A percentile compares a stretch with the other conserved stretches of the same genome.
These are phyloP conservation scores for Metopolophium dirhodum DNA, from an alignment of 1,140 invertebrate genomes.

Conservation along the genomic window DNA sequence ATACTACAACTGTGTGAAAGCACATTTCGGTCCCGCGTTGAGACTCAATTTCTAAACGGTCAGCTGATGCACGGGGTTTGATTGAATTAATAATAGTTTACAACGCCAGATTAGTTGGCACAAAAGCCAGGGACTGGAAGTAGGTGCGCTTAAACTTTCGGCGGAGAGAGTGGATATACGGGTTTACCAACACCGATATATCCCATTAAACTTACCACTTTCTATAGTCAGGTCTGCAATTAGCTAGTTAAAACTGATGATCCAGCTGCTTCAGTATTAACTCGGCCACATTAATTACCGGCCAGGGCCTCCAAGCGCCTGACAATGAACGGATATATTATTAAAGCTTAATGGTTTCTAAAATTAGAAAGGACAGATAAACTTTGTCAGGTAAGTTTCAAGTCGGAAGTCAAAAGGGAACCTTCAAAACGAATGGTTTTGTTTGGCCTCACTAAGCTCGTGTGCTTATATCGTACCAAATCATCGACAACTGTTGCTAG, in stretches of 20 bases:
- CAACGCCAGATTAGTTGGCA: slow-evolving; percentile 48
- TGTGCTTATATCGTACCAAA: neutral
- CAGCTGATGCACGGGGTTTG: neutral
- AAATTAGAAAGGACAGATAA: slow-evolving; percentile 28
- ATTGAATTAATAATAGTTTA: slow-evolving; percentile 57
- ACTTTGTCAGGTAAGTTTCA: slow-evolving; percentile 35
- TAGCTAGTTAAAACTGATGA: slow-evolving; percentile 52
- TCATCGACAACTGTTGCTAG: neutral
- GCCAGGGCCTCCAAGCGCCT: neutral
- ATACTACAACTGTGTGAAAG: neutral
- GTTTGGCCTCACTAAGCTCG: neutral
- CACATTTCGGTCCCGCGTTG: neutral
- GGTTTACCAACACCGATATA: slow-evolving; percentile 36
- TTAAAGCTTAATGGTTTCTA: slow-evolving; percentile 45
- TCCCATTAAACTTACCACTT: slow-evolving; percentile 54
- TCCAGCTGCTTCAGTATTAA: slow-evolving; percentile 34
- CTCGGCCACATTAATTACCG: slow-evolving; percentile 50
- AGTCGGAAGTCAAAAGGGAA: neutral
- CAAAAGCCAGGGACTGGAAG: neutral
- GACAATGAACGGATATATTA: slow-evolving; percentile 50
- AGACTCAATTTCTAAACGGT: slow-evolving; percentile 41
- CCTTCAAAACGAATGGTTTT: neutral
- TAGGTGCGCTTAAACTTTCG: slow-evolving; percentile 38
- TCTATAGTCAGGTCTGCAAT: slow-evolving; percentile 43
- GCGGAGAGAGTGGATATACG: neutral